Base-by-base conservation (phyloP, 2,113 vertebrate species). In the Neogobius melanostomus region DNA sequence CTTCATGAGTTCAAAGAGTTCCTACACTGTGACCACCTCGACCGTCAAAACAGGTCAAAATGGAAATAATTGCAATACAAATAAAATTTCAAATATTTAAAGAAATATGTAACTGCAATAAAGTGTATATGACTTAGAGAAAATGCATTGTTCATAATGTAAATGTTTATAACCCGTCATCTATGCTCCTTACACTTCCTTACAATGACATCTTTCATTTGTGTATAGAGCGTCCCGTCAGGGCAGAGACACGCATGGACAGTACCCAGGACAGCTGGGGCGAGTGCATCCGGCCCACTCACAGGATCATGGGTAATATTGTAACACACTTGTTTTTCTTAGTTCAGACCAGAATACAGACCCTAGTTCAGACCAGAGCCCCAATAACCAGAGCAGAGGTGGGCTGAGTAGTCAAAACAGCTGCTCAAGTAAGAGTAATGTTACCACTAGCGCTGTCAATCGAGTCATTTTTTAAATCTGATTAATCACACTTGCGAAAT, bases 221-320 rank as follows among this genome's bases (percentile, higher is more conserved):
- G 28, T 36, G 28, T 36, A 6, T 14, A 90, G 89, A 43, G 10
- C 57, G 0, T 69, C 21, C 5, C 87, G 77, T 44, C 47, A 53
- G 57, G 88, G 89, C 46, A 85, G 66, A 66, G 77, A 90, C 5
- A 78, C 82, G 0, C 44, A 3, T 2, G 90, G 90, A 21, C 48
- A 90, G 17, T 91, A 91, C 51, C 91, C 90, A 4, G 88, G 88
- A 69, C 86, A 91, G 72, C 75, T 91, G 59, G 87, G 59, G 0
- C 80, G 91, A 76, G 83, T 81, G n/a, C 87, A 91, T 4, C 8
- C 7, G 2, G 9, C 77, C 21, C 80, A 42, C 57, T 49, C 72
- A 63, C 61, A 72, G 61, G 43, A 76, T 28, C 68, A 43, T 76
- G 72, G 88, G 91, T 90, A 21, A 21, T 21, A 2, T 21, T 21